Conservation (phyloP, 2,888 invertebrate species). For the Ectobius pallidus region DNA sequence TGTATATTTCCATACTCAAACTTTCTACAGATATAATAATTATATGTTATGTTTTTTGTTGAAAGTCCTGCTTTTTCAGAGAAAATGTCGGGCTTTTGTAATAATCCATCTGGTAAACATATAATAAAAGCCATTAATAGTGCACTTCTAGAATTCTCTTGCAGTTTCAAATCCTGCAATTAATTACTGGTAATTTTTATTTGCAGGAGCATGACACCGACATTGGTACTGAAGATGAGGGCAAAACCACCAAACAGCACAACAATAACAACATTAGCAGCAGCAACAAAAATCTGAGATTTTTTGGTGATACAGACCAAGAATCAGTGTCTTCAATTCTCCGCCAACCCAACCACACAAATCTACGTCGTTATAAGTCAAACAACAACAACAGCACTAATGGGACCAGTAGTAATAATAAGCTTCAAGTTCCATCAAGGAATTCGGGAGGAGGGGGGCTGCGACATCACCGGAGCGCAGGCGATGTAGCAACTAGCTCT, state of each 20-base stretch:
- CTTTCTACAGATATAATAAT: too few relatives aligned
- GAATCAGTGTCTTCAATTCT: constrained; percentile 65
- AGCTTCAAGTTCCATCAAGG: constrained; percentile 31
- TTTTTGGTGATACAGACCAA: constrained; percentile 83
- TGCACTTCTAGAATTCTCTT: too few relatives aligned
- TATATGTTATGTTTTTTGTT: too few relatives aligned
- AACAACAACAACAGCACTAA: constrained; percentile 44
- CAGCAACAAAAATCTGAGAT: constrained; percentile 70
- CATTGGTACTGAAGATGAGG: constrained; percentile 17
- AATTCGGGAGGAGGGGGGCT: neutral
- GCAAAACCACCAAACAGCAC: neutral
- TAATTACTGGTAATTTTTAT: too few relatives aligned
- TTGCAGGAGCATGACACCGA: constrained; percentile 4
- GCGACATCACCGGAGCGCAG: constrained; percentile 41
- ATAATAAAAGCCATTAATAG: too few relatives aligned
- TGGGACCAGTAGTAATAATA: constrained; percentile 41
- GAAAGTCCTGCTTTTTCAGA: too few relatives aligned
- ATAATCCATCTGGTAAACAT: too few relatives aligned
- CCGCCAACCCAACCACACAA: neutral
- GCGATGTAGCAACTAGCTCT: constrained; percentile 47
- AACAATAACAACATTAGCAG: constrained; percentile 14
- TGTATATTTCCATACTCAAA: too few relatives aligned
- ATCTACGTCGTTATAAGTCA: constrained; percentile 38
- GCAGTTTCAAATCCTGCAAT: too few relatives aligned
- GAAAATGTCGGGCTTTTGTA: too few relatives aligned